A percentile compares a stretch with the other conserved stretches of the same genome.
phyloP scores from a whole-genome alignment of 2,888 invertebrate genomes.

The Scaptodrosophila latifasciaeformis region DNA sequence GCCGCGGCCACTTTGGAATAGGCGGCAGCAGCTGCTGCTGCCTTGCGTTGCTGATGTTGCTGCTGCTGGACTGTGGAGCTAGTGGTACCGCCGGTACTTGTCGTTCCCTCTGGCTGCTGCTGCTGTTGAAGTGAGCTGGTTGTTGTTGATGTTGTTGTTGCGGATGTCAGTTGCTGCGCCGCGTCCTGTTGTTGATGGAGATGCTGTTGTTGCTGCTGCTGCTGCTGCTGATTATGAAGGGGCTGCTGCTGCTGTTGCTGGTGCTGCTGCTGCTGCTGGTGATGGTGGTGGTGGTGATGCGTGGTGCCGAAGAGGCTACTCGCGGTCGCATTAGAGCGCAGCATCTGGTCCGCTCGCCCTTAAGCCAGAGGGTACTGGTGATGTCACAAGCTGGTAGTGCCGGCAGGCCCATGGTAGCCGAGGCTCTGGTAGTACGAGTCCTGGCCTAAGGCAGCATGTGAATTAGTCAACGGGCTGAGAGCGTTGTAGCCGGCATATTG shows the following conservation, averaged over 20 bases:
- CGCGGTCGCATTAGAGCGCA: conserved; percentile 54
- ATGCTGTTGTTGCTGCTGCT: conserved; percentile 34
- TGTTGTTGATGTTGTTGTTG: conserved; percentile 53
- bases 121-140: conserved; percentile 47
- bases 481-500: conserved; percentile 80
- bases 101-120: conserved; percentile 30
- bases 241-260: conserved; percentile 48
- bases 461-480: conserved; percentile 79
- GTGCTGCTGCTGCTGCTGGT: conserved; percentile 39
- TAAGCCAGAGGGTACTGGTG: conserved; percentile 89
- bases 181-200: conserved; percentile 49
- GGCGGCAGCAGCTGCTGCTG: conserved; percentile 18
- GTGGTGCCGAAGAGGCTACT: conserved; percentile 31
- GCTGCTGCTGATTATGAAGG: conserved; percentile 49
- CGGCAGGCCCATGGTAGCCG: conserved; percentile 82
- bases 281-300: conserved; percentile 17
- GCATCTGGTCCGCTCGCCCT: conserved; percentile 76
- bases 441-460: conserved; percentile 80
- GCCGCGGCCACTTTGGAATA: conserved; percentile 18
- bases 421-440: conserved; percentile 91
- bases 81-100: no score
- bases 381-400: conserved; percentile 92
- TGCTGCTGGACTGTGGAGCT: conserved; percentile 49
- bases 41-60: conserved; percentile 50
- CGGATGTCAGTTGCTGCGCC: conserved; percentile 64